Evolutionary conservation across 2,113 vertebrate species (phyloP), one percentile per base, ranked within the genome.

Genomic region (Anhinga rufa): DNA sequence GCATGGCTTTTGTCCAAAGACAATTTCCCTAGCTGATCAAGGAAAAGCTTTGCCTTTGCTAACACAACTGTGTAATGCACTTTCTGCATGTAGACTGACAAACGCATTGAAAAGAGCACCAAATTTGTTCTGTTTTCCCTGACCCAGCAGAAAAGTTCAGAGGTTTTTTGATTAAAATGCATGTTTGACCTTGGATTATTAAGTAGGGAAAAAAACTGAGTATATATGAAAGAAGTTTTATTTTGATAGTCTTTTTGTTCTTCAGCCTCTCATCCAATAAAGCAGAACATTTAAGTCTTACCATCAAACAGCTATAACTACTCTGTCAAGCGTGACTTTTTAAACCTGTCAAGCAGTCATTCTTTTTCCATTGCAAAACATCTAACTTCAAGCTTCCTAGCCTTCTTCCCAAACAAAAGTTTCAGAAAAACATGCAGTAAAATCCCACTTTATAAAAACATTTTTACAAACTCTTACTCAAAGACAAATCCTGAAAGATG

Each of bases 311-410:
- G 51, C 48, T 95, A 38, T 95, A 96, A 96, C 94, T 93, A 70
- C 34, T 81, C 96, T 97, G 93, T 97, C 96, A 98, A 96, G 88
- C 7, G 0, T 46, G 64, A 95, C 93, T 98, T 97, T 96, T 97
- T 97, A 94, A 97, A 96, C 66, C 85, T 96, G 95, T 97, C 96
- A 97, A 96, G 80, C 61, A 97, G 77, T 95, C 94, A 95, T 97
- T 97, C 80, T 61, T 93, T 95, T 81, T 89, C 79, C 51, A 2
- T 79, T 95, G 92, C 90, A 97, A 97, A 96, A 91, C 80, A 93
- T 91, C 84, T 89, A 91, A 93, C 91, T 96, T 84, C 82, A 95
- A 95, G 83, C 61, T 97, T 94, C 90, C 72, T 95, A 88, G 66
- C 34, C 57, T 86, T 88, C 90, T 76, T 91, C 62, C 70, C 79